Base-by-base conservation (phyloP, 2,888 invertebrate genomes). In the Salticus scenicus region DNA sequence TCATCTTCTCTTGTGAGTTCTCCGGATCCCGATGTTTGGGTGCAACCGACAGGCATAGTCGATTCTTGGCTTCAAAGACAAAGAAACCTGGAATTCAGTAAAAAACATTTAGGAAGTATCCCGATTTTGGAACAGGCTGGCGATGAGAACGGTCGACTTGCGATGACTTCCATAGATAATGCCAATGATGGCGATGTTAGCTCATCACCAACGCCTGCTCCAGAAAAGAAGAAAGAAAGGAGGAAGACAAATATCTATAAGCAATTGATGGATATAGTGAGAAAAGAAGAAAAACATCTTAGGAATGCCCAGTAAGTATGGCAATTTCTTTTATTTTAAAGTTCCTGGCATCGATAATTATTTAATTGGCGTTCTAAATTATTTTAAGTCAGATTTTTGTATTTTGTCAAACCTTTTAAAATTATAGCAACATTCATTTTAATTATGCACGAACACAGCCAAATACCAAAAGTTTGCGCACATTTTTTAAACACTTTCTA, bases 231-330 rank as follows among this genome's bases (percentile, higher is more conserved):
- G 37, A 85, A 79, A 27, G 79, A 85, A 17, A 37, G 79, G 41
- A 74, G 75, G 42, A 75, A 64, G 41, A 78, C 73, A 10, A 85
- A 79, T 28, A 75, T 85, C 42, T 85, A 85, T 63, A 79, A 85
- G 31, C 85, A 85, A 37, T 64, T 85, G 28, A 85, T 85, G 85
- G 85, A 85, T 47, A 85, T 85, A 10, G 85, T 85, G 12, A 27
- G 85, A 1, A 85, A 79, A 64, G 85, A 85, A 33, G 85, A 85
- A 27, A 85, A 73, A 24, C 85, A 85, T 1, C 42, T 78, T 17
- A 84, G 74, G 30, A 74, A 74, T 1, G 69, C 78, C 14, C 69
- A 78, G 84, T 84, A 64, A 63, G 73, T 64, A 37, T 10, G 10
- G 37, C 10, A 7, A 37, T 37, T 37, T 37, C n/a, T n/a, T n/a